Base-by-base conservation (phyloP, 2,797 vertebrate species). In the Melanotaenia boesemani region DNA sequence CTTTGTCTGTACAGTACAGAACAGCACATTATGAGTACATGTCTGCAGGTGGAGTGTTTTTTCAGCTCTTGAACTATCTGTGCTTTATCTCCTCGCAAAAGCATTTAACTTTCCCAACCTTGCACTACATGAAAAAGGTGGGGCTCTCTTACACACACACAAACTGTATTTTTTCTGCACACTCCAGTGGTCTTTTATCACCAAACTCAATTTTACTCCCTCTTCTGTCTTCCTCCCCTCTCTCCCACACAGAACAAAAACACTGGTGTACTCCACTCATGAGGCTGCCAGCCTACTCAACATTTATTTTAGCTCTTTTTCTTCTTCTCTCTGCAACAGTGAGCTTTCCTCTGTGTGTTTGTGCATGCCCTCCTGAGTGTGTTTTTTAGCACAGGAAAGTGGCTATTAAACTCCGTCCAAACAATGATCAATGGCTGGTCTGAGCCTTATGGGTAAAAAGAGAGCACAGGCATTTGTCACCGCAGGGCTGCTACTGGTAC, bases 201-300 rank as follows among this genome's bases (percentile, higher is more conserved):
- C 62, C 70, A 81, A 87, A 80, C 84, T 86, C 65, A 11, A 66
- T 81, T 79, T 76, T 57, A n/a, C 74, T 74, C 74, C 68, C 66
- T 61, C 62, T 64, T 63, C 70, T 72, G 70, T 61, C 80, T 84
- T 60, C 74, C 70, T 65, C 72, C 69, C 61, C 74, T 83, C 59
- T 57, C 84, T 81, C 90, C 82, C 89, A 91, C 87, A 84, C 84
- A 84, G 24, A 87, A 81, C 79, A 85, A 80, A 89, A 90, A 86
- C 72, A 86, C 39, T 59, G 77, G 67, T 85, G 73, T 74, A 70
- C 83, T 85, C 83, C 63, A 78, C 88, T 88, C 87, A 82, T 88
- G 80, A 84, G 77, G 78, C 87, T 86, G 70, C 61, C 88, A 83
- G 75, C 88, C 91, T 89, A 91, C 89, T 88, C 89, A 90, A 88